Conservation (phyloP, 2,797 vertebrate species). For the Coccyzus lansbergi region DNA sequence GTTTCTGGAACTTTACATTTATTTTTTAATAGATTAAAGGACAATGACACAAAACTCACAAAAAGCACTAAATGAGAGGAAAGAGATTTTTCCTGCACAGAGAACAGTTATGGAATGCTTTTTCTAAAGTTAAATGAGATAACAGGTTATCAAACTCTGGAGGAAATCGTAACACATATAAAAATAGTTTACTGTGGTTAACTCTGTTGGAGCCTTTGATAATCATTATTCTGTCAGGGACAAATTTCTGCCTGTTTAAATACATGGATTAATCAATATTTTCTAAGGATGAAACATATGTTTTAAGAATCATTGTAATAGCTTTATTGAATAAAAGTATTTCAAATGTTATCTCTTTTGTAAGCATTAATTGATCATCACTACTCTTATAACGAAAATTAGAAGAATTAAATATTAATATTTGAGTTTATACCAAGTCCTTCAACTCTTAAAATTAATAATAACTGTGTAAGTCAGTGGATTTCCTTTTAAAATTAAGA, state of each 20-base stretch:
- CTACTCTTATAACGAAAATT: background rate
- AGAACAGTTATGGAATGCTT: background rate
- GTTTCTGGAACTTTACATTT: constrained; percentile 2
- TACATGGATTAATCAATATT: background rate
- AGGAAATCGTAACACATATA: background rate
- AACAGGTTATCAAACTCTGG: background rate
- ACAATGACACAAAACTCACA: background rate
- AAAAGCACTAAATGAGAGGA: background rate
- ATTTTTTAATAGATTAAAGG: constrained; percentile 5
- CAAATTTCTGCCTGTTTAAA: background rate
- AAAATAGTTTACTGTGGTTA: background rate
- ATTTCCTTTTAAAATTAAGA: background rate
- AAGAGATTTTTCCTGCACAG: background rate
- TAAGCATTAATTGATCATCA: background rate
- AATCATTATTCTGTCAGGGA: background rate
- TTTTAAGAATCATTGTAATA: constrained; percentile 21
- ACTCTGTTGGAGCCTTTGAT: background rate
- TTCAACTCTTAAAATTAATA: background rate
- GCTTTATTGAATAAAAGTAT: constrained; percentile 11
- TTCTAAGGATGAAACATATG: background rate
- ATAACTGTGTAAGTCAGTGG: background rate
- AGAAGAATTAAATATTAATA: background rate
- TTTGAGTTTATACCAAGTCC: background rate
- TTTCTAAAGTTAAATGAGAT: background rate
- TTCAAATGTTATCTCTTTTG: background rate